These are phyloP conservation scores for Lacerta viridis DNA, from an alignment of 2,797 vertebrate species.

Conservation along the genomic window DNA sequence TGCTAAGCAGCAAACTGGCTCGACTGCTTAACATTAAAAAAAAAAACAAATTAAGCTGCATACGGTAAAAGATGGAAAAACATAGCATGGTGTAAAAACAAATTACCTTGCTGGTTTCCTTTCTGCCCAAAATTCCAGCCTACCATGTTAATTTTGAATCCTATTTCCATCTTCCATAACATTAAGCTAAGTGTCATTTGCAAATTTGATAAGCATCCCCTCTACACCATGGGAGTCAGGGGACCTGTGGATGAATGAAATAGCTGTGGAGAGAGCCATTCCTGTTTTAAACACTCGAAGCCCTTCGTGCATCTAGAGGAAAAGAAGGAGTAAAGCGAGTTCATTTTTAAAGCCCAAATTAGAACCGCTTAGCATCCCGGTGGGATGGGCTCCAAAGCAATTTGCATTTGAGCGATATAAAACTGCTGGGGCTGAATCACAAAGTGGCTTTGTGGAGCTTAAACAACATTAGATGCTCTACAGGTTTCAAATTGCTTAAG, in stretches of 20 bases:
- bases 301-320: background rate
- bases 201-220: background rate
- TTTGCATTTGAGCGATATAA: slow-evolving; percentile 5
- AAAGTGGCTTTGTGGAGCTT: slow-evolving; percentile 21
- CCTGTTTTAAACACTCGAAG: background rate
- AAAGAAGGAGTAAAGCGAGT: background rate
- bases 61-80: no score
- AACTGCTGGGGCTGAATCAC: background rate
- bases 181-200: background rate
- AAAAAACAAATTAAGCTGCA: no score
- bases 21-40: no score
- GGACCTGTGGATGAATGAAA: background rate
- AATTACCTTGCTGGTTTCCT: no score
- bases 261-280: background rate
- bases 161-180: no score
- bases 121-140: no score
- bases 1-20: no score
- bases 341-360: background rate
- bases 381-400: background rate
- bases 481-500: slow-evolving; percentile 41
- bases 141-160: no score
- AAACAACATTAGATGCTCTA: slow-evolving; percentile 34
- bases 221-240: background rate
- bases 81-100: no score
- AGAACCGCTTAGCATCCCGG: slow-evolving; percentile 10